Base-by-base conservation (phyloP, 64 coral and sea anemone species). In the Dendrophyllia cribrosa region DNA sequence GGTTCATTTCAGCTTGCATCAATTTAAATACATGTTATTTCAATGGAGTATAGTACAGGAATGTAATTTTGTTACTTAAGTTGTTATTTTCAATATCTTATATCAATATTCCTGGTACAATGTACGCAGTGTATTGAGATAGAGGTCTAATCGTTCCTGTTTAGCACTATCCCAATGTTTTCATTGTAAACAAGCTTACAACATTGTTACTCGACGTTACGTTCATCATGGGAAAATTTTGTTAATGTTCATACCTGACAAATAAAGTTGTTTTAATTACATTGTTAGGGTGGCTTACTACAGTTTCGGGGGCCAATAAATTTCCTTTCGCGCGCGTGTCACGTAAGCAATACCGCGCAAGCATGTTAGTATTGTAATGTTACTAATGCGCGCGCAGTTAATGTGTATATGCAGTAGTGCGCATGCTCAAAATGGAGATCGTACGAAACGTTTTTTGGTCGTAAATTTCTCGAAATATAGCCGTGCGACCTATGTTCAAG, bases 191-290 rank as follows among this genome's bases (percentile, higher is more conserved):
- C 8, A 3, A 63, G 60, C 60, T 63, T 63, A 12, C 60, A 63
- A 63, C 60, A 63, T 63, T 63, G 60, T 63, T 63, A 12, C 60
- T 63, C 9, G 14, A 63, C 60, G 60, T 63, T 63, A 63, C 14
- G 60, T 11, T 63, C 8, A 63, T 63, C 60, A 63, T 63, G 60
- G 60, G 14, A 63, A 63, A 63, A 63, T 11, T 63, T 63, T 63
- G 60, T 63, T 12, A 63, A 63, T 11, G 60, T 63, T 63, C 14
- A 63, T 63, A 63, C 60, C 60, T 63, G 60, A 63, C 60, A 63
- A 63, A 63, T 63, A 63, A 63, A 63, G 60, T 63, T 63, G 60
- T 63, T 63, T 63, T n/a, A n/a, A n/a, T n/a, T n/a, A n/a, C n/a
- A n/a, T n/a, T n/a, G n/a, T n/a, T n/a, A n/a, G n/a, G n/a, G n/a